phyloP scores from a whole-genome alignment of 2,113 vertebrate genomes.

The Eira barbara region DNA sequence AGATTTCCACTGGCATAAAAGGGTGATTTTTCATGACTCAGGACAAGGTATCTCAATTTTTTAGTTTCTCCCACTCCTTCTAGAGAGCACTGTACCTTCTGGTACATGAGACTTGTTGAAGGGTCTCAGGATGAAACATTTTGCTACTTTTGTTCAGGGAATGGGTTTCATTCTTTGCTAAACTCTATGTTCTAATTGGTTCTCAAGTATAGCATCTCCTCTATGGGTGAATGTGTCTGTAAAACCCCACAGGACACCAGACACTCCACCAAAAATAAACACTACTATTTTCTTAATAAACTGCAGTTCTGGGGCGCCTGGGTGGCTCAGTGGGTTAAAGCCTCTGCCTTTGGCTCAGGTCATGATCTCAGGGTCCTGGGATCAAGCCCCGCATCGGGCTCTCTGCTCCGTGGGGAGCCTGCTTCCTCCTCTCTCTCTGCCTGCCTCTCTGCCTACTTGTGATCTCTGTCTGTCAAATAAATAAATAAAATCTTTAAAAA shows the following conservation, averaged over 20 bases:
- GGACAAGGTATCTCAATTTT: not conserved
- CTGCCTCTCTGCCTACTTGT: too few relatives aligned
- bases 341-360: too few relatives aligned
- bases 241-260: not conserved
- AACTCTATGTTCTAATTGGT: not conserved
- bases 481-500: too few relatives aligned
- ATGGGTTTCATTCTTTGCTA: not conserved
- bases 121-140: not conserved
- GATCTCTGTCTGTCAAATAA: too few relatives aligned
- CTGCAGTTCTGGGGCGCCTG: not conserved
- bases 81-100: not conserved
- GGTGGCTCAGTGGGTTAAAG: too few relatives aligned
- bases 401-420: too few relatives aligned
- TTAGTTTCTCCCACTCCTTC: not conserved
- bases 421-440: too few relatives aligned
- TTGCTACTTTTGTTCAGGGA: not conserved
- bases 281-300: not conserved
- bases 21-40: not conserved
- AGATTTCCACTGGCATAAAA: not conserved
- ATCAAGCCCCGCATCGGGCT: too few relatives aligned
- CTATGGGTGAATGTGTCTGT: not conserved
- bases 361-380: too few relatives aligned
- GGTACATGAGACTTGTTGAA: not conserved
- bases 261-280: not conserved
- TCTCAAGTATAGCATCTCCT: not conserved